Percentiles rank a stretch among this genome's conserved stretches.
These are phyloP conservation scores for Molossus molossus DNA, from an alignment of 2,797 vertebrate species.

Conservation along the genomic window DNA sequence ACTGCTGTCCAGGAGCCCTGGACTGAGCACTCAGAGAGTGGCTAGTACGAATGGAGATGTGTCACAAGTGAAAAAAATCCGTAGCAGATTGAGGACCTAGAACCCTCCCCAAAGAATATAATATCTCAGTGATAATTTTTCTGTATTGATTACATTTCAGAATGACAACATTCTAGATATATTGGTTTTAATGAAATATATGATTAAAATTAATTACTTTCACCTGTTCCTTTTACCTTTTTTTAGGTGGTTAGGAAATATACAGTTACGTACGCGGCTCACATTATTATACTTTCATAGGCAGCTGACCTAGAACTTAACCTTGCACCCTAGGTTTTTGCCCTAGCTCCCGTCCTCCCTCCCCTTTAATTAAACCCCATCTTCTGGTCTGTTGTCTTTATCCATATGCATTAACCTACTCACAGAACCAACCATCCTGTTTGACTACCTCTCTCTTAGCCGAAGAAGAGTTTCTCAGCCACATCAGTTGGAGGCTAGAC, in stretches of 20 bases:
- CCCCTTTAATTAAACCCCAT: background rate
- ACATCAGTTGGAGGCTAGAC: background rate
- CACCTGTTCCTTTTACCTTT: conserved; percentile 3
- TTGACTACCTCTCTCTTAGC: background rate
- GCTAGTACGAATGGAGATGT: background rate
- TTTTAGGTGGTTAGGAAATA: background rate
- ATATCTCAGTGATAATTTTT: background rate
- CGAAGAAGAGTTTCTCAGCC: conserved; percentile 8
- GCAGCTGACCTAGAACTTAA: background rate
- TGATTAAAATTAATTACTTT: conserved; percentile 49
- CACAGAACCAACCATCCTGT: background rate
- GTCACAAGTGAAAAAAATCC: background rate
- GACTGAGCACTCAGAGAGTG: background rate
- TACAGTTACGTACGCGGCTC: background rate
- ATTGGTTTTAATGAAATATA: conserved; percentile 36
- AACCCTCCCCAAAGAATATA: background rate
- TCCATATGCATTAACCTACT: background rate
- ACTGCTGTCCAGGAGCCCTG: background rate
- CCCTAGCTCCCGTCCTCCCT: background rate
- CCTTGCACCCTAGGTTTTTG: background rate
- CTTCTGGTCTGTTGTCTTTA: conserved; percentile 40
- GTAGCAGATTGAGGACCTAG: background rate
- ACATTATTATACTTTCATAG: background rate
- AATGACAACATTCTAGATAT: conserved; percentile 13
- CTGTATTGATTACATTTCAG: background rate